Base-by-base conservation (phyloP, 2,888 invertebrate genomes). In the Branchipolynoe longqiensis region DNA sequence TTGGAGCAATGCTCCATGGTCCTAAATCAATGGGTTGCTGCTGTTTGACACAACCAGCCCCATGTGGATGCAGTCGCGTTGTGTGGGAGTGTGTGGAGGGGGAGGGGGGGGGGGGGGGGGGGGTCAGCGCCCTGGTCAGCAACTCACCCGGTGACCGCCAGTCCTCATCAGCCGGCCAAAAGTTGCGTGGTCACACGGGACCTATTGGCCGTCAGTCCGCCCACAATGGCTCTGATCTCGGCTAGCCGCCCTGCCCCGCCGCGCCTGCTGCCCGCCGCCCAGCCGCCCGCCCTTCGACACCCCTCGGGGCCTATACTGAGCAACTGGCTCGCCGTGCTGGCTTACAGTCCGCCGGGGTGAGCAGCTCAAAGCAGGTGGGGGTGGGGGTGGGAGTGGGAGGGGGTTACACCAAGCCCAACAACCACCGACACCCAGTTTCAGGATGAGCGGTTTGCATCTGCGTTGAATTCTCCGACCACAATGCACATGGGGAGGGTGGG, bases 91-190 rank as follows among this genome's bases (percentile, higher is more conserved):
- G n/a, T n/a, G n/a, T n/a, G n/a, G n/a, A n/a, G n/a, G n/a, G n/a
- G n/a, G n/a, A n/a, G n/a, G n/a, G n/a, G n/a, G n/a, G n/a, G n/a
- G 3, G 14, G 38, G n/a, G 28, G 54, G 0, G 1, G 28, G 78
- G 78, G 78, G 78, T 78, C 78, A 78, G 78, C 28, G 48, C 78
- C 28, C 78, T 78, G 78, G 78, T 31, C 78, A 78, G 28, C n/a
- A n/a, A n/a, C 25, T 48, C 78, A 78, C 78, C 28, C n/a, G 48
- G 78, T 78, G 78, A 78, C 78, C 78, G 48, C 28, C 3, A 28
- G 25, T 36, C 73, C 78, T 78, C 54, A 41, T 48, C 78, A 78
- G 78, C 31, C 78, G n/a, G 14, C 12, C 28, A 78, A 78, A 78
- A 28, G 54, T 31, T n/a, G 14, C 8, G 41, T 28, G 28, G 48